Percentiles rank a stretch among this genome's conserved stretches.
phyloP scores from a whole-genome alignment of 2,113 vertebrate genomes.

The Lethenteron camtschaticum region DNA sequence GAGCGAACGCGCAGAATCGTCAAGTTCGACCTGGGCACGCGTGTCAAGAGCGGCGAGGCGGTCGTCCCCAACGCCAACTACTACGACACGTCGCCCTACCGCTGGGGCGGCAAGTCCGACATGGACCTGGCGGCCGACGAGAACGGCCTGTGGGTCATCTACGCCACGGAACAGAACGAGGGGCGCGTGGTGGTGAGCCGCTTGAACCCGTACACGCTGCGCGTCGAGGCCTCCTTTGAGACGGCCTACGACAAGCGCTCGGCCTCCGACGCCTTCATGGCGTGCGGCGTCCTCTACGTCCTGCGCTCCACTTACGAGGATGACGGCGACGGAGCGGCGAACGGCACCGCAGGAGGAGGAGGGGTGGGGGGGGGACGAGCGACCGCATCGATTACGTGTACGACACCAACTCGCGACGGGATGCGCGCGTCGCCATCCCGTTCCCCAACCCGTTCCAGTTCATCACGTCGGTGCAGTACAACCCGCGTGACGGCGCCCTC shows the following conservation, averaged over 20 bases:
- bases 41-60: conserved; percentile 80
- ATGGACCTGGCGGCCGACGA: conserved; percentile 80
- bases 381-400: conserved; percentile 91
- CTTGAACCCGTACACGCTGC: too few relatives aligned
- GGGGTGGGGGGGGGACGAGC: conserved; percentile 35
- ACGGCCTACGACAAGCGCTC: too few relatives aligned
- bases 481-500: conserved; percentile 83
- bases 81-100: conserved; percentile 75
- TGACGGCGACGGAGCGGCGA: too few relatives aligned
- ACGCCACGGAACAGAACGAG: too few relatives aligned
- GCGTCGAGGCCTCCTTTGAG: too few relatives aligned
- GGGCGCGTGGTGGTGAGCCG: too few relatives aligned
- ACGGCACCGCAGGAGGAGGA: conserved; percentile 13
- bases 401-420: conserved; percentile 85
- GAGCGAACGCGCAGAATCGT: conserved; percentile 78
- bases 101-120: conserved; percentile 81
- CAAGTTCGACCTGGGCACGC: conserved; percentile 66
- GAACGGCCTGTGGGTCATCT: too few relatives aligned
- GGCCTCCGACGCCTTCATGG: too few relatives aligned
- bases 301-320: too few relatives aligned
- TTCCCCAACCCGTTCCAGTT: conserved; percentile 98
- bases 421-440: conserved; percentile 67
- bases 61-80: conserved; percentile 78
- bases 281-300: too few relatives aligned
- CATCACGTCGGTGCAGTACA: conserved; percentile 98